phyloP scores from a whole-genome alignment of 1,140 invertebrate species.

The Cydia amplana region DNA sequence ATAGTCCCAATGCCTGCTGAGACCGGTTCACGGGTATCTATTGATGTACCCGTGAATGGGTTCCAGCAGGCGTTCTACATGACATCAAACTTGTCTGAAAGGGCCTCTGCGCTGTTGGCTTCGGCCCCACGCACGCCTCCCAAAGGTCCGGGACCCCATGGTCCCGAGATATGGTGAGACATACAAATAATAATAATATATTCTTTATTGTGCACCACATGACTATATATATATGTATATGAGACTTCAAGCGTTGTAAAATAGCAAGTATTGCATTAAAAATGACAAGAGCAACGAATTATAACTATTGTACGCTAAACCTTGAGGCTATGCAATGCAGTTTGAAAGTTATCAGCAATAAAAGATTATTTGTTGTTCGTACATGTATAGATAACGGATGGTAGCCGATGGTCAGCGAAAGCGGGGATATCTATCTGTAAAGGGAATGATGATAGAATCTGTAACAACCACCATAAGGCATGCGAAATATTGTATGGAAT shows the following conservation, averaged over 20 bases:
- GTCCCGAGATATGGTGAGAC: no score
- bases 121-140: no score
- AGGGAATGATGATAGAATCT: constrained; percentile 2
- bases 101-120: no score
- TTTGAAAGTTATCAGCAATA: constrained; percentile 31
- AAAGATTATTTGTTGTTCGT: constrained; percentile 33
- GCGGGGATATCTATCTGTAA: constrained; percentile 16
- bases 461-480: not conserved
- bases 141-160: no score
- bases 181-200: no score
- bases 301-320: not conserved
- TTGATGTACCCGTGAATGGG: no score
- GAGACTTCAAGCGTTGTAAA: not conserved
- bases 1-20: no score
- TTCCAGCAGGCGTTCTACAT: no score
- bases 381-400: constrained; percentile 29
- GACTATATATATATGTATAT: no score
- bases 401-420: constrained; percentile 11
- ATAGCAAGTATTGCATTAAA: constrained; percentile 34
- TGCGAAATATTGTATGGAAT: not conserved
- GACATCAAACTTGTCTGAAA: no score
- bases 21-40: no score
- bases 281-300: constrained; percentile 31
- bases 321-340: constrained; percentile 31
- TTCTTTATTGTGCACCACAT: no score